Base-by-base conservation (phyloP, 2,888 invertebrate species). In the Ecliptopera silaceata region DNA sequence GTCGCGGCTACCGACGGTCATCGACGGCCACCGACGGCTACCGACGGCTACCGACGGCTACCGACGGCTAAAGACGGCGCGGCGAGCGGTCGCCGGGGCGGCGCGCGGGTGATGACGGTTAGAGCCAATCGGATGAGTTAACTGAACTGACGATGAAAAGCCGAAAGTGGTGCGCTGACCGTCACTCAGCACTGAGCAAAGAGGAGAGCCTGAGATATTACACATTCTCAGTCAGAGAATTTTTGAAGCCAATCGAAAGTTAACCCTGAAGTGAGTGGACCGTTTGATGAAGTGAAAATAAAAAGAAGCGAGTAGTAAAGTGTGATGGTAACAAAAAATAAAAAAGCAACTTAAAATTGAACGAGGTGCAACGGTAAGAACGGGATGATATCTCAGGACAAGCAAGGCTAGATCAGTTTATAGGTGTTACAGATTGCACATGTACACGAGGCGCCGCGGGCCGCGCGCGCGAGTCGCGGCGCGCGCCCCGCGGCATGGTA, bases 141-240 rank as follows among this genome's bases (percentile, higher is more conserved):
- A 88, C 86, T 86, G 85, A 76, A 82, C 70, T 82, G 79, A 81
- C 76, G 84, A 88, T 89, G 89, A 87, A 74, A 88, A 90, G 88
- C 91, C 94, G 93, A 94, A 93, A 94, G 94, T 94, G 94, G 94
- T 93, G 93, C 56, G 46, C 57, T 18, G 51, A 18, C 54, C 47
- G 31, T 39, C 39, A 38, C 32, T 31, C 43, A 29, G 59, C 92
- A 88, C 93, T 75, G 94, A 95, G 95, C 95, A 96, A 96, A 96
- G 96, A 96, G 96, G 95, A 96, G 95, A 95, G 95, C 89, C 95
- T 95, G 95, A 94, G 93, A 85, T 94, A 92, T 93, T 93, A 83
- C 82, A 77, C 70, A 82, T 86, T 88, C 89, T 88, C 89, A 84
- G 86, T 80, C 73, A 79, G 89, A 88, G 84, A 84, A 88, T 76